These are phyloP conservation scores for Crossocerus cetratus DNA, from an alignment of 2,888 invertebrate species.

Conservation along the genomic window DNA sequence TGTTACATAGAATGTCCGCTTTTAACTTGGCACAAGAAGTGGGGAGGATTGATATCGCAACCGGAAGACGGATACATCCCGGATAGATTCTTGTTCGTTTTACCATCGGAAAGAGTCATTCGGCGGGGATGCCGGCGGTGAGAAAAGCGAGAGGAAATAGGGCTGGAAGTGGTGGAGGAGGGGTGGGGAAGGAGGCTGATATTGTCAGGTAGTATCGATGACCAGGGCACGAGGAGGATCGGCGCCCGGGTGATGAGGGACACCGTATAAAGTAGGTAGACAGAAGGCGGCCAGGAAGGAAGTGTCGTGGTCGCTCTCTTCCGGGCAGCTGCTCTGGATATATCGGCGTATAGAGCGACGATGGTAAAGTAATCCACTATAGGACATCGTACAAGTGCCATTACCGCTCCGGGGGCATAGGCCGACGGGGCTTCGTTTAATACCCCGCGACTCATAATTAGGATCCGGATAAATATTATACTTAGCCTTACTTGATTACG, in stretches of 20 bases:
- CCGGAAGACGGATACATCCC: no score
- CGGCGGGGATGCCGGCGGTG: background rate
- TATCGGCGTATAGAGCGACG: slow-evolving; percentile 60
- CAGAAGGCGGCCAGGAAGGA: slow-evolving; percentile 73
- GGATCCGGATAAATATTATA: slow-evolving; percentile 61
- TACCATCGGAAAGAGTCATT: background rate
- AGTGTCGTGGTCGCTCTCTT: slow-evolving; percentile 75
- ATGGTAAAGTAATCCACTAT: slow-evolving; percentile 75
- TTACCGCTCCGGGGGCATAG: slow-evolving; percentile 59
- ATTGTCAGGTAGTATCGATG: slow-evolving; percentile 51
- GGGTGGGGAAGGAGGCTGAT: background rate
- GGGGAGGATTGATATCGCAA: no score
- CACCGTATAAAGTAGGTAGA: slow-evolving; percentile 54
- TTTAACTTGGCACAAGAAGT: no score
- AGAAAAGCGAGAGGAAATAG: background rate
- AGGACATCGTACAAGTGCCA: slow-evolving; percentile 75
- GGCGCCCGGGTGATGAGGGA: slow-evolving; percentile 50
- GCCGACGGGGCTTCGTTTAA: slow-evolving; percentile 72
- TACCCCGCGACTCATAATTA: slow-evolving; percentile 71
- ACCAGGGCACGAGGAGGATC: slow-evolving; percentile 46
- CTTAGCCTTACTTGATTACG: slow-evolving; percentile 17
- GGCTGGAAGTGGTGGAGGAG: slow-evolving; percentile 7
- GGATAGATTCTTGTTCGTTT: background rate
- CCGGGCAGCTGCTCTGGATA: slow-evolving; percentile 72
- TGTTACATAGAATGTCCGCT: no score